Base-by-base conservation (phyloP, 2,113 vertebrate genomes). In the Strix aluco region DNA sequence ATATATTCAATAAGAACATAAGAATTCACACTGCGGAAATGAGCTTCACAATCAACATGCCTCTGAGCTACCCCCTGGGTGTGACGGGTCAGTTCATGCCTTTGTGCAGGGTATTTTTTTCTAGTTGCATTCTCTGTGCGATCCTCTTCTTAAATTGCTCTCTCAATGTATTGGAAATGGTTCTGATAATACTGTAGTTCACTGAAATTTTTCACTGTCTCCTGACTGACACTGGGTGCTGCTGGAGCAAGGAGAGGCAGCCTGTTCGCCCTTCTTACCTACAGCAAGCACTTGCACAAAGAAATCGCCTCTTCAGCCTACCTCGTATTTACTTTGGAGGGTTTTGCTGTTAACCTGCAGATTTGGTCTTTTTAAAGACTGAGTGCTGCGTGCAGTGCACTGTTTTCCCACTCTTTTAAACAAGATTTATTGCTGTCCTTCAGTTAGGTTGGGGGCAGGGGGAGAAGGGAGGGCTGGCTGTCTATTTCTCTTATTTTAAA, bases 1-100 rank as follows among this genome's bases (percentile, higher is more conserved):
- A 99, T 67, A 98, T 98, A 91, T 99, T 99, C 90, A 99, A 98
- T 92, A 99, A 98, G 97, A 99, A 98, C 84, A 99, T 99, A 98
- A 98, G 99, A 93, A 93, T 98, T 71, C 98, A 98, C 5, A 98
- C 99, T 49, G 94, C 99, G 93, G 99, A 99, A 91, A 98, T 98
- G 94, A 98, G 99, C 86, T 99, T 99, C 96, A 98, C 99, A 11
- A 98, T 99, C 70, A 99, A 98, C 5, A 98, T 99, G 75, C 99
- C 99, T 90, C 98, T 98, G 62, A 98, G 99, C 65, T 98, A 98
- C 32, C 99, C 99, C 79, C 51, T 99, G 67, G 98, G 98, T 13
- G 94, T 98, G 92, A 99, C 98, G 15, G 99, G 99, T 99, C 91
- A 98, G 98, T 92, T 74, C 11, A 16, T 14, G 11, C 26, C 58